These are phyloP conservation scores for Idaea straminata DNA, from an alignment of 2,888 invertebrate genomes.

Conservation along the genomic window DNA sequence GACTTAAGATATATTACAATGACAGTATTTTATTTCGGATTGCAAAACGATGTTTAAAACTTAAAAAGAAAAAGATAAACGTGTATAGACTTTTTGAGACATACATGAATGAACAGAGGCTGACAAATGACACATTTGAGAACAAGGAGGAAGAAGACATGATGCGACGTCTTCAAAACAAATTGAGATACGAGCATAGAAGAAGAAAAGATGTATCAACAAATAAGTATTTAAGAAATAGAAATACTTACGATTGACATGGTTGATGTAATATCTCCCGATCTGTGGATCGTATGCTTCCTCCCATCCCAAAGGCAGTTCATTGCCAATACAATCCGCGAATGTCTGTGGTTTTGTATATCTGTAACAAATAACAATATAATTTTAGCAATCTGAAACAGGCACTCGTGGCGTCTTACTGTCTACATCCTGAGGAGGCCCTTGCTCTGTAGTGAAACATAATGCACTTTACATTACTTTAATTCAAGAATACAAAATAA, in stretches of 20 bases:
- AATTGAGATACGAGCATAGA: no score
- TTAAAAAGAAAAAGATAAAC: background rate
- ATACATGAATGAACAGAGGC: background rate
- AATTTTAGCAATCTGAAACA: background rate
- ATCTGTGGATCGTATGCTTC: conserved; percentile 96
- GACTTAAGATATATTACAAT: background rate
- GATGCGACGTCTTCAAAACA: no score
- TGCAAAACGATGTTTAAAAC: background rate
- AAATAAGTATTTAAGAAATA: conserved; percentile 11
- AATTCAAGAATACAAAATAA: background rate
- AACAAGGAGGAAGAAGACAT: no score
- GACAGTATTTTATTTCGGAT: background rate
- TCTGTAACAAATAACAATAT: conserved; percentile 81
- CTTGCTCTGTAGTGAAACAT: no score
- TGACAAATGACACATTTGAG: background rate
- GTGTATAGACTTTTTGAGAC: background rate
- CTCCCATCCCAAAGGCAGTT: conserved; percentile 98
- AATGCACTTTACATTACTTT: background rate
- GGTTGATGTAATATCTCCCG: conserved; percentile 98
- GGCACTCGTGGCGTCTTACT: background rate
- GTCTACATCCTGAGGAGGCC: no score
- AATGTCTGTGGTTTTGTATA: conserved; percentile 98
- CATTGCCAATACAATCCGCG: conserved; percentile 98
- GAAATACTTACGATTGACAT: conserved; percentile 92
- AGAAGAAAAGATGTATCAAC: background rate